phyloP scores from a whole-genome alignment of 2,797 vertebrate species.

The Furcifer pardalis region DNA sequence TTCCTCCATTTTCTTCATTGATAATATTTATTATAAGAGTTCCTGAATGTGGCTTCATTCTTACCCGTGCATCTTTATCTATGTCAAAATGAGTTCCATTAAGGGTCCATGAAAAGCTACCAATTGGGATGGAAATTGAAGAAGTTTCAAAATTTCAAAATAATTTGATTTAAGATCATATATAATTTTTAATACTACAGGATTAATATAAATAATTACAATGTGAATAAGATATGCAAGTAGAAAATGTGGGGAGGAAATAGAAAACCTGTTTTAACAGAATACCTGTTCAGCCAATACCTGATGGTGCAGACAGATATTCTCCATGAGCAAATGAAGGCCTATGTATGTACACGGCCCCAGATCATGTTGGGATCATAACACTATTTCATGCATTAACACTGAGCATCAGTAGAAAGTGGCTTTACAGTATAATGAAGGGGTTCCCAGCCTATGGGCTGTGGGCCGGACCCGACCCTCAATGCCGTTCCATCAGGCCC shows the following conservation, averaged over 20 bases:
- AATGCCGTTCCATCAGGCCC: too few relatives aligned
- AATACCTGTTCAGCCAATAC: too few relatives aligned
- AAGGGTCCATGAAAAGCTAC: constrained; percentile 95
- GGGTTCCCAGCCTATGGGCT: too few relatives aligned
- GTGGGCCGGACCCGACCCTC: too few relatives aligned
- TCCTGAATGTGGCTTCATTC: constrained; percentile 87
- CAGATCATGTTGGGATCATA: too few relatives aligned
- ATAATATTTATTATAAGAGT: constrained; percentile 92
- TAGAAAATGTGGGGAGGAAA: neutral
- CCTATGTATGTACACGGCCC: neutral
- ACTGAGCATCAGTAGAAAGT: too few relatives aligned
- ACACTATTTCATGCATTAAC: too few relatives aligned
- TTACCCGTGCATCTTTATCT: constrained; percentile 86
- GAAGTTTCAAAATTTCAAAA: constrained; percentile 28
- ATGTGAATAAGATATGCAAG: neutral
- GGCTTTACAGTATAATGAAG: too few relatives aligned
- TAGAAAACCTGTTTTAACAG: neutral
- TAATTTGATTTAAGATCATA: neutral
- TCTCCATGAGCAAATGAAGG: neutral
- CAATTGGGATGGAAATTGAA: constrained; percentile 41
- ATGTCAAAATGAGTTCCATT: constrained; percentile 95
- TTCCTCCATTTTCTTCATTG: constrained; percentile 85
- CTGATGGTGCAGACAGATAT: neutral
- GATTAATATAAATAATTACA: neutral
- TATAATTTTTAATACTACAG: constrained; percentile 18